These are phyloP conservation scores for Leptonema lineaticorne DNA, from an alignment of 1,140 invertebrate species.

Conservation along the genomic window DNA sequence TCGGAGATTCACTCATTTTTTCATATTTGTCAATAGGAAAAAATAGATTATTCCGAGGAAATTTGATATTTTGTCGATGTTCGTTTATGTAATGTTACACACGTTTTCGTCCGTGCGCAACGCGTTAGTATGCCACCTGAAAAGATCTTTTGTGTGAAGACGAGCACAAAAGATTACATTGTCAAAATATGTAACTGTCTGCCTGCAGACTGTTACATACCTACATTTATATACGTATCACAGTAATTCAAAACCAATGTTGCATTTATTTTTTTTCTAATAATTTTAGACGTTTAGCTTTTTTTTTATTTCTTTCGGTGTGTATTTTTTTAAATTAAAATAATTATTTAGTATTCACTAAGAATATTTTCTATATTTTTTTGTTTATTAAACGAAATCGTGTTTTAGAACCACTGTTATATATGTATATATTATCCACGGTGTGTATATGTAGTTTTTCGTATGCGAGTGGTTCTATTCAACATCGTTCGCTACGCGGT, in stretches of 20 bases:
- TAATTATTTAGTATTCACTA: too few species aligned
- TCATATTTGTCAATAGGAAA: background rate
- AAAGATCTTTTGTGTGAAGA: slow-evolving; percentile 24
- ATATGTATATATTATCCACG: too few species aligned
- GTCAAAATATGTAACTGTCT: slow-evolving; percentile 35
- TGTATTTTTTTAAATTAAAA: too few species aligned
- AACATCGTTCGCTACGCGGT: too few species aligned
- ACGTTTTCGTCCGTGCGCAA: background rate
- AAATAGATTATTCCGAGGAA: slow-evolving; percentile 12
- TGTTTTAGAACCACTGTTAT: too few species aligned
- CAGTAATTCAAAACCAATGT: too few species aligned
- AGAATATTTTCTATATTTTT: too few species aligned
- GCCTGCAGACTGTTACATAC: slow-evolving; percentile 2
- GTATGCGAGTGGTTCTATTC: background rate
- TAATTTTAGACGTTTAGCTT: too few species aligned
- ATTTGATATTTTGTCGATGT: slow-evolving; percentile 17
- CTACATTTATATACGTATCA: background rate
- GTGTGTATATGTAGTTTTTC: background rate
- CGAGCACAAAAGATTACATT: slow-evolving; percentile 36
- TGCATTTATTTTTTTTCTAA: too few species aligned
- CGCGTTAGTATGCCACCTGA: slow-evolving; percentile 6
- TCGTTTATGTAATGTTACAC: slow-evolving; percentile 19
- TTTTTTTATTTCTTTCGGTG: too few species aligned
- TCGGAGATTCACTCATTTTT: background rate
- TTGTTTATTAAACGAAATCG: too few species aligned